Base-by-base conservation (phyloP, 1,140 invertebrate species). In the Drosophila willistoni region DNA sequence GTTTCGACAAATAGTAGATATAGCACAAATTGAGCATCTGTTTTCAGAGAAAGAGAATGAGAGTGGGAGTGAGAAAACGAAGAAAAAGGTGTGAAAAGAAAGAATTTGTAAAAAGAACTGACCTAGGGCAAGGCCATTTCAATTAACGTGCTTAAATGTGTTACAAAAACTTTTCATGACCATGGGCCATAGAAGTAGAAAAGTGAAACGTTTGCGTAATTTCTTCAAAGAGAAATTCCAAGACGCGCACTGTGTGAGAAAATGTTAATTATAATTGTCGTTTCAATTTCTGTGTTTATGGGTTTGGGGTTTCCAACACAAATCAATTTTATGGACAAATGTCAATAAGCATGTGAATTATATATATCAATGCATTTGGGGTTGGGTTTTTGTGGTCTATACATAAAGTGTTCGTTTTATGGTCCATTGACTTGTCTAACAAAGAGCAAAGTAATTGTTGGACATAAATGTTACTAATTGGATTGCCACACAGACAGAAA, bases 1-100 rank as follows among this genome's bases (percentile, higher is more conserved):
- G 94, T 93, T 99, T 99, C 55, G 98, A 99, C 92, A 99, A 96
- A 93, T 98, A 99, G 92, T 99, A 99, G 94, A 97, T 97, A 96
- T 97, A 99, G 90, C 98, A 97, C 13, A 98, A 94, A 81, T 96
- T 96, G 0, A 97, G 95, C 97, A 99, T 98, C 96, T 98, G 93
- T 17, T 47, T 25, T 25, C 5, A 25, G 2, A 19, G 10, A 25
- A 0, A 19, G 10, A 36, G 10, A 56, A n/a, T 54, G 34, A 39
- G 14, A 54, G 19, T 36, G 60, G 12, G 34, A 36, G 44, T 9
- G 14, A 44, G 22, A 68, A 22, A 44, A 25, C 17, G 22, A 61
- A 22, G 56, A 42, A 68, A 19, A 44, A 36, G 17, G 54, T 14
- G 55, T 56, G 12, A 56, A 29, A 19, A 22, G 36, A 19, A 47